Base-by-base conservation (phyloP, 2,113 vertebrate genomes). In the Ochotona curzoniae region DNA sequence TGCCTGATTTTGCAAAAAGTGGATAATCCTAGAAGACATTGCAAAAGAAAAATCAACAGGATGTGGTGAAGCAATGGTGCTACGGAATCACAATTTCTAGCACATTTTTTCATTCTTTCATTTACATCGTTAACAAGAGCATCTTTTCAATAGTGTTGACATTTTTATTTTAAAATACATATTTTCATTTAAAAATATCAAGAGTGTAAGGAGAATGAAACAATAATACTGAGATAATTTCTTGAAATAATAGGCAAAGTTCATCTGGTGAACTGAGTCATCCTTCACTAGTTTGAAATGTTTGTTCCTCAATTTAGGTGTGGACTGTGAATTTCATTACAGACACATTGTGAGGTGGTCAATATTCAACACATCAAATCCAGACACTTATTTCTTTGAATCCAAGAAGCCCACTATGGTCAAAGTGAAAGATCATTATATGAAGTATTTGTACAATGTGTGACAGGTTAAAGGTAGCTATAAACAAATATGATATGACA, bases 291-390 rank as follows among this genome's bases (percentile, higher is more conserved):
- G 38, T 18, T 71, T 94, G 18, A 89, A 91, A 79, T 69, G 44
- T 70, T 76, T 92, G 30, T 66, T 90, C 49, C 82, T 94, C 51
- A 87, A 89, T 75, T 89, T 54, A 83, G 54, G 3, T 51, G 88
- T 23, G 75, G 51, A 91, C 86, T 64, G 75, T 93, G 64, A 89
- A 91, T 91, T 81, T 89, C 78, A 96, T 83, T 94, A 85, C 12
- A 28, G 26, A 38, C 60, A 83, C 63, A 61, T 64, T 32, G 44
- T 89, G 75, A 91, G 9, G 26, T 71, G n/a, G 78, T 80, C 71
- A 81, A 54, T 78, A 89, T 20, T 70, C 78, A 83, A 75, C 80
- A 20, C 60, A 60, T 57, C 80, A 94, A 95, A 82, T 32, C 38
- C 38, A 44, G 38, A 44, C 38, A 44, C 38, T 44, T 61, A 78